phyloP scores from a whole-genome alignment of 2,113 vertebrate species.

The Apteryx owenii region DNA sequence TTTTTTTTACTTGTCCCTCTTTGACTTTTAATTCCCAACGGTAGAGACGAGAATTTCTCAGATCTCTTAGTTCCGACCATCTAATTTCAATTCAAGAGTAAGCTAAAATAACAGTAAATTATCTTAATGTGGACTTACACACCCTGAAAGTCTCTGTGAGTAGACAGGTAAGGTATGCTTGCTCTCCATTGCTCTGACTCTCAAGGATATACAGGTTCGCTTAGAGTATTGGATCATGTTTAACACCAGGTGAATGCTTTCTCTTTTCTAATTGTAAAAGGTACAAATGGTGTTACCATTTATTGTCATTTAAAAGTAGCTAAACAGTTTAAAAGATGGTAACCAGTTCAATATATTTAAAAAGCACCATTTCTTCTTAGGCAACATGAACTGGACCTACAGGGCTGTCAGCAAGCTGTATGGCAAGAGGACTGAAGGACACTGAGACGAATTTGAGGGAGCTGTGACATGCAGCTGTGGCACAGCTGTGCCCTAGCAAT shows the following conservation, averaged over 20 bases:
- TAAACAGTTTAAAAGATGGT: background rate
- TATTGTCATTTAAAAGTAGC: background rate
- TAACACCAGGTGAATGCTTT: background rate
- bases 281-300: background rate
- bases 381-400: accelerated
- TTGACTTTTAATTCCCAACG: background rate
- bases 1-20: background rate
- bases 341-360: background rate
- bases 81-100: background rate
- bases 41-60: background rate
- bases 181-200: background rate
- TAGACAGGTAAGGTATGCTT: background rate
- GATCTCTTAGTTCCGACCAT: background rate
- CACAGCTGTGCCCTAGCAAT: background rate
- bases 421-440: background rate
- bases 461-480: background rate
- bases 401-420: background rate
- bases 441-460: background rate
- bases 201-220: background rate
- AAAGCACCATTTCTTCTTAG: background rate
- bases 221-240: background rate
- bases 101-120: background rate
- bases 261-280: background rate
- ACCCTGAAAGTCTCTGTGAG: background rate
- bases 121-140: background rate